A percentile compares a stretch with the other conserved stretches of the same genome.
These are phyloP conservation scores for Lamellibrachia luymesi DNA, from an alignment of 1,140 invertebrate genomes.

Conservation along the genomic window DNA sequence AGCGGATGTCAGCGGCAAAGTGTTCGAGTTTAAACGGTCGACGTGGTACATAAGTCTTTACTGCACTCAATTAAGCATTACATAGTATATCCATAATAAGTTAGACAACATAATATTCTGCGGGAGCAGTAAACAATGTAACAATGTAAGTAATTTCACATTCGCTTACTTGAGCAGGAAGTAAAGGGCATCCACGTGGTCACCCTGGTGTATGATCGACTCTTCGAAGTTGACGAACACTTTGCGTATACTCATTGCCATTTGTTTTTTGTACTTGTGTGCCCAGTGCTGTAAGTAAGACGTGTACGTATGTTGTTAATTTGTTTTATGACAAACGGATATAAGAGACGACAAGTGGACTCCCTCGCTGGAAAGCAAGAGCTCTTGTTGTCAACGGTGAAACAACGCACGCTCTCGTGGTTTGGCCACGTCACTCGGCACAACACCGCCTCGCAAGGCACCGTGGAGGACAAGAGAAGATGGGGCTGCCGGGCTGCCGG, in stretches of 20 bases:
- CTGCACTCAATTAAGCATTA: background rate
- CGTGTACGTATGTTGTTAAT: background rate
- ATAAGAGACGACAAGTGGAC: too few species aligned
- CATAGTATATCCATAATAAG: background rate
- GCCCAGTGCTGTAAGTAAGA: constrained; percentile 40
- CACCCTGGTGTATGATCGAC: constrained; percentile 40
- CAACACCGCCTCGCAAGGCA: too few species aligned
- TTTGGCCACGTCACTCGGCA: too few species aligned
- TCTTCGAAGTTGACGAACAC: constrained; percentile 41
- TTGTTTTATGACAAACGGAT: background rate
- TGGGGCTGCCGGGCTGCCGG: too few species aligned
- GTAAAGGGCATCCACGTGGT: constrained; percentile 36
- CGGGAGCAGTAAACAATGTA: background rate
- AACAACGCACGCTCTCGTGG: too few species aligned
- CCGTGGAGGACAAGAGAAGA: too few species aligned
- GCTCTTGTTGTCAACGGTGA: too few species aligned
- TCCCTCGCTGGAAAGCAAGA: too few species aligned
- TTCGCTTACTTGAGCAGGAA: constrained; percentile 44
- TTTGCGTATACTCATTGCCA: constrained; percentile 44
- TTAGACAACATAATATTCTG: background rate
- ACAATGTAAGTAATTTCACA: background rate
- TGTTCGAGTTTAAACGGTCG: background rate
- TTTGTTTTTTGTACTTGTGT: constrained; percentile 41
- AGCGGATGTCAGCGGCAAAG: background rate
- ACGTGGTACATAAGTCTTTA: background rate